A percentile compares a stretch with the other conserved stretches of the same genome.
Conservation (phyloP, 2,888 invertebrate species). For the Gonocerus acuteangulatus region DNA sequence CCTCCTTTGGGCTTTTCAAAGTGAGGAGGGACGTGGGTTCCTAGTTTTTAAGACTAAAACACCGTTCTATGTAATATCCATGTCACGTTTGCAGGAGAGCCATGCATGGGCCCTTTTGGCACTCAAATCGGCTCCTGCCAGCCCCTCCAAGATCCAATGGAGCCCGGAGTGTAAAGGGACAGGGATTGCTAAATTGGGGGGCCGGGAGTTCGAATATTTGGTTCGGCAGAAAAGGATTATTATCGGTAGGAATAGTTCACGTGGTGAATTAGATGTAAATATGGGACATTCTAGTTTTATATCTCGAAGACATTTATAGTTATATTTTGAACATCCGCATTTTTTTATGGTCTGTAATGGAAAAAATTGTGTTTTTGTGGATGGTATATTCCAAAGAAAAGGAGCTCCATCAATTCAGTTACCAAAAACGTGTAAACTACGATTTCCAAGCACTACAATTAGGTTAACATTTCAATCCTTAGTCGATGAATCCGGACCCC, state of each 20-base stretch:
- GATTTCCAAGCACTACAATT: slow-evolving; percentile 96
- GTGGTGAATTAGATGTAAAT: slow-evolving; percentile 95
- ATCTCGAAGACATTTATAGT: slow-evolving; percentile 86
- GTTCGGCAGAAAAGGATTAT: slow-evolving; percentile 79
- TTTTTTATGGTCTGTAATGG: slow-evolving; percentile 94
- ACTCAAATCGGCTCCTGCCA: slow-evolving; percentile 78
- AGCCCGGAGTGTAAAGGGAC: slow-evolving; percentile 69
- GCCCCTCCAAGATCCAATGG: slow-evolving; percentile 77
- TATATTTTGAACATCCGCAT: slow-evolving; percentile 77
- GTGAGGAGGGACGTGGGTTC: slow-evolving; percentile 32
- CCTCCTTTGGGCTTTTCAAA: slow-evolving; percentile 15
- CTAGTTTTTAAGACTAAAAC: slow-evolving; percentile 26
- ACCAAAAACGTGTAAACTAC: slow-evolving; percentile 87
- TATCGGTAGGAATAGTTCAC: slow-evolving; percentile 92
- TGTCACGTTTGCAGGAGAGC: slow-evolving; percentile 69
- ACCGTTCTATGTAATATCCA: slow-evolving; percentile 49
- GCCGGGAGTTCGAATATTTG: slow-evolving; percentile 85
- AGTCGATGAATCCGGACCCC: slow-evolving; percentile 65
- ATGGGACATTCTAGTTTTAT: slow-evolving; percentile 98
- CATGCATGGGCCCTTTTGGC: slow-evolving; percentile 88
- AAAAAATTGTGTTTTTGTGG: slow-evolving; percentile 96
- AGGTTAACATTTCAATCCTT: slow-evolving; percentile 88
- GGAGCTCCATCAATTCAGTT: slow-evolving; percentile 85
- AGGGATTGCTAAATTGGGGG: slow-evolving; percentile 76
- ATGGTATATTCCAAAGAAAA: slow-evolving; percentile 92